phyloP scores from a whole-genome alignment of 2,888 invertebrate genomes.

The Cerastoderma edule region DNA sequence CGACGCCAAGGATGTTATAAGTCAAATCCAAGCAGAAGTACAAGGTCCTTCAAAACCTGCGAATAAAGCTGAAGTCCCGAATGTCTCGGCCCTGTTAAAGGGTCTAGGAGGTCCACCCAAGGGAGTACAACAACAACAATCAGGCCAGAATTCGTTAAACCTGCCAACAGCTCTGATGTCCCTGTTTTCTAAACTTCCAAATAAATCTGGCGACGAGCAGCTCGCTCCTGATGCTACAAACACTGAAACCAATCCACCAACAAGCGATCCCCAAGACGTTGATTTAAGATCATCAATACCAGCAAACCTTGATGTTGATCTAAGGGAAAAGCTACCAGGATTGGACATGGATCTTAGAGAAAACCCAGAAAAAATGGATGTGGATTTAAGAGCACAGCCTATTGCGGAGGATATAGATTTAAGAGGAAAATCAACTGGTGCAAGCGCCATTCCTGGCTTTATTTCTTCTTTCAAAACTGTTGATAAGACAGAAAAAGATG shows the following conservation, averaged over 20 bases:
- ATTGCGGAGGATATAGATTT: slow-evolving; percentile 18
- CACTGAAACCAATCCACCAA: not conserved
- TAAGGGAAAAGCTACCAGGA: too few relatives aligned
- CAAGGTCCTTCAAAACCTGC: slow-evolving; percentile 15
- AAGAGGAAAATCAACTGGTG: not conserved
- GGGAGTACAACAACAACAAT: not conserved
- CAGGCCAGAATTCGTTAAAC: slow-evolving; percentile 29
- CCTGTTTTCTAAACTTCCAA: slow-evolving; percentile 65
- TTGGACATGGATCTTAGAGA: too few relatives aligned
- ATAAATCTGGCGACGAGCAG: slow-evolving; percentile 1
- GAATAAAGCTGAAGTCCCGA: slow-evolving; percentile 34
- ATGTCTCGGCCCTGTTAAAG: slow-evolving; percentile 43
- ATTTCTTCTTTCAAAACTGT: slow-evolving; percentile 5
- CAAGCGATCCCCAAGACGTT: slow-evolving; percentile 33
- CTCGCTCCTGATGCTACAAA: not conserved
- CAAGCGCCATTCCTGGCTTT: slow-evolving; percentile 6
- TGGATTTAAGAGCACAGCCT: too few relatives aligned
- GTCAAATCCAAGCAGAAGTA: slow-evolving; percentile 36
- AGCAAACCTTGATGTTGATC: too few relatives aligned
- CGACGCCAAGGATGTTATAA: slow-evolving; percentile 19
- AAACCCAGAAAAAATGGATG: slow-evolving; percentile 1
- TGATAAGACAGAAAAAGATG: not conserved
- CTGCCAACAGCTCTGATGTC: slow-evolving; percentile 67
- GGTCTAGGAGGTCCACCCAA: slow-evolving; percentile 24
- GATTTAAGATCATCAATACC: too few relatives aligned